Evolutionary conservation across 2,797 vertebrate genomes (phyloP).

Genomic region (Mormyrops attenuatus): DNA sequence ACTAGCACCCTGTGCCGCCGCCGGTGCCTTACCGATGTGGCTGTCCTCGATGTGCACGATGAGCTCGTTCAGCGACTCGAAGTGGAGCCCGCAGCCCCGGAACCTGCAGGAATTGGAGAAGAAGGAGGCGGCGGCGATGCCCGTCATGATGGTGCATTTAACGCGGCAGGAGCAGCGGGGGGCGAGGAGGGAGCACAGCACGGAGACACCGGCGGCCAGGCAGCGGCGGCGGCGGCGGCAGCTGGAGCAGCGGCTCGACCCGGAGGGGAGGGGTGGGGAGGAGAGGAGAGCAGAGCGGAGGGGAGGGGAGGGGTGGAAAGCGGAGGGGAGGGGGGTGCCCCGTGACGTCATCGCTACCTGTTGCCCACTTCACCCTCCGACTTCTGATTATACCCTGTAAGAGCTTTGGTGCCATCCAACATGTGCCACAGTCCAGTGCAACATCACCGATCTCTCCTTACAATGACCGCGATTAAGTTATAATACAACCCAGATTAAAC

Average conservation of each 20-base stretch:
- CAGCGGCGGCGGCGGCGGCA: slow-evolving; percentile 29
- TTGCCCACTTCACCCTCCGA: slow-evolving; percentile 24
- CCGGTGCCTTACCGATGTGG: slow-evolving; percentile 81
- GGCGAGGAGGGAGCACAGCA: slow-evolving; percentile 55
- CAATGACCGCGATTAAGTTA: background rate
- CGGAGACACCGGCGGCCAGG: slow-evolving; percentile 60
- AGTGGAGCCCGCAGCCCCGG: slow-evolving; percentile 90
- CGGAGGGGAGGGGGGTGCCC: slow-evolving; percentile 48
- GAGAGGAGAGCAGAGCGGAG: slow-evolving; percentile 46
- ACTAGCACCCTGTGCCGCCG: slow-evolving; percentile 36
- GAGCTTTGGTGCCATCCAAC: background rate
- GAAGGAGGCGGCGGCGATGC: slow-evolving; percentile 95
- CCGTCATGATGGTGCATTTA: slow-evolving; percentile 88
- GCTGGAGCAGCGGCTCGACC: slow-evolving; percentile 16
- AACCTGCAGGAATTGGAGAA: slow-evolving; percentile 93
- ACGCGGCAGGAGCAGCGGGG: slow-evolving; percentile 43
- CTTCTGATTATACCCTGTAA: background rate
- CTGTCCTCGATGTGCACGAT: slow-evolving; percentile 95
- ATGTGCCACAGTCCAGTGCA: background rate
- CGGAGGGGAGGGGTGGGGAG: background rate
- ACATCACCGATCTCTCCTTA: background rate
- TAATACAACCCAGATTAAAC: background rate
- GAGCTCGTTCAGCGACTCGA: slow-evolving; percentile 85
- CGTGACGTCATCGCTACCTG: slow-evolving; percentile 64
- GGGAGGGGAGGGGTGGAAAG: slow-evolving; percentile 41